Percentiles rank a stretch among this genome's conserved stretches.
phyloP scores from a whole-genome alignment of 1,140 invertebrate genomes.

The Phymastichus coffea region DNA sequence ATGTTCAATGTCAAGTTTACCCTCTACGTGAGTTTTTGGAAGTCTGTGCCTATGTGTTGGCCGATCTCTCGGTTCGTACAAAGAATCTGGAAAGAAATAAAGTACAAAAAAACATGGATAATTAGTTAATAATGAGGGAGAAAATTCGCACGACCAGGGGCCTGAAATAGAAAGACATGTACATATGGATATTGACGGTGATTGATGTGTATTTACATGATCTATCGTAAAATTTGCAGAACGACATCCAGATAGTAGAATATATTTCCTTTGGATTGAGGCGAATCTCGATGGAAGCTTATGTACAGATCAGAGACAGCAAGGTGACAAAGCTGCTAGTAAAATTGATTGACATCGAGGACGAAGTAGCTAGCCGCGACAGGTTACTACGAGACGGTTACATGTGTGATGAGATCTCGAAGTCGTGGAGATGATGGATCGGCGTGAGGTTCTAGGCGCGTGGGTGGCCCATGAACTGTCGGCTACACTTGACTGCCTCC shows the following conservation, averaged over 20 bases:
- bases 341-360: no score
- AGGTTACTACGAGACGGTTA: slow-evolving; percentile 54
- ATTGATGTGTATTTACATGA: no score
- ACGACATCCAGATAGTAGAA: no score
- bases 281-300: slow-evolving; percentile 35
- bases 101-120: slow-evolving; percentile 35
- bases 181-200: no score
- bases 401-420: slow-evolving; percentile 81
- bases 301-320: slow-evolving; percentile 6
- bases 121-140: no score
- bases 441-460: slow-evolving; percentile 58
- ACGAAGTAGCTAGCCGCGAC: slow-evolving; percentile 24
- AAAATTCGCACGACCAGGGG: no score
- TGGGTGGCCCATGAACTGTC: slow-evolving; percentile 62
- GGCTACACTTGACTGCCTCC: slow-evolving; percentile 52
- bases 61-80: slow-evolving; percentile 52
- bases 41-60: slow-evolving; percentile 56
- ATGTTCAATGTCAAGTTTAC: slow-evolving; percentile 49
- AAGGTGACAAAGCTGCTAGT: no score
- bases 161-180: no score
- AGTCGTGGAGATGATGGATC: slow-evolving; percentile 69
- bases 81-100: slow-evolving; percentile 57
- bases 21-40: slow-evolving; percentile 61
- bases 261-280: no score
- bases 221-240: no score